These are phyloP conservation scores for Nothocercus nigrocapillus DNA, from an alignment of 2,113 vertebrate genomes.

Conservation along the genomic window DNA sequence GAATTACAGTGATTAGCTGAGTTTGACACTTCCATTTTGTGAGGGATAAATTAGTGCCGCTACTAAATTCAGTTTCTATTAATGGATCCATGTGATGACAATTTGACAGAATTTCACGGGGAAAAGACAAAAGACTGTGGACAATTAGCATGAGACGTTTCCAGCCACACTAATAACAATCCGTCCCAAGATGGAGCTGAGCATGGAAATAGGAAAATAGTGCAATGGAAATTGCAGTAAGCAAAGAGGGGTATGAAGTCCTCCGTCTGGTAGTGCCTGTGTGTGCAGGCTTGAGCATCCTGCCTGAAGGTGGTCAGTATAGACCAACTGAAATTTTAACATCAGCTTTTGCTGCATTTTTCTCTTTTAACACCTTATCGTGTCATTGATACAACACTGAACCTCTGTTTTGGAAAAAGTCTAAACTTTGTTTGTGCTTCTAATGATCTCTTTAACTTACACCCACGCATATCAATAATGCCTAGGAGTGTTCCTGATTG, in stretches of 20 bases:
- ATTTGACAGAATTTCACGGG: not conserved
- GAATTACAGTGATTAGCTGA: not conserved
- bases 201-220: not conserved
- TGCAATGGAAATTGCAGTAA: no score
- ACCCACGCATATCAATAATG: not conserved
- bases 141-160: not conserved
- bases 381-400: not conserved
- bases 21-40: not conserved
- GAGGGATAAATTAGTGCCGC: not conserved
- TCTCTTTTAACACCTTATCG: not conserved
- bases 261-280: not conserved
- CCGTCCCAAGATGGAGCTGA: not conserved
- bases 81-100: not conserved
- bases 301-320: not conserved
- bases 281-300: not conserved
- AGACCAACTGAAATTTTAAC: not conserved
- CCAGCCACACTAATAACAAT: not conserved
- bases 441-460: not conserved
- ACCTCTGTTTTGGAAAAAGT: not conserved
- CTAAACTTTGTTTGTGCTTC: not conserved
- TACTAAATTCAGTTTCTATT: not conserved
- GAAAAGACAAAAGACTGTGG: not conserved
- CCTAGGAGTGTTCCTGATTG: not conserved
- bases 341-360: not conserved
- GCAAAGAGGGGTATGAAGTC: not conserved